phyloP scores from a whole-genome alignment of 2,113 vertebrate species.

The Stigmatopora nigra region DNA sequence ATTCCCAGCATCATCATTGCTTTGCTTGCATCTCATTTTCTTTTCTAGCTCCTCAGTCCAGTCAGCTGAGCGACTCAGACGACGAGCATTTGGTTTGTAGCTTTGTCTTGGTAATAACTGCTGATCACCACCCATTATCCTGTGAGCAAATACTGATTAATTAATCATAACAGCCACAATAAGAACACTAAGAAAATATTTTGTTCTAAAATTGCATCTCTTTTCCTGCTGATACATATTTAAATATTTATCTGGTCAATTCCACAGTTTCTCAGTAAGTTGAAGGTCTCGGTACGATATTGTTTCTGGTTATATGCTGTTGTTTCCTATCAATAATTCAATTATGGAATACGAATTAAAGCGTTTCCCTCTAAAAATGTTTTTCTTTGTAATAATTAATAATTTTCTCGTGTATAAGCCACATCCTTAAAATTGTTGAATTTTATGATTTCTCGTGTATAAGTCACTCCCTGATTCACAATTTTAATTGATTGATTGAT shows the following conservation, averaged over 20 bases:
- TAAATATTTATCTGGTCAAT: neutral
- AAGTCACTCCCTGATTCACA: too few species aligned
- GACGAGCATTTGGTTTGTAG: slow-evolving; percentile 66
- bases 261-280: neutral
- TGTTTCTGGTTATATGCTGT: neutral
- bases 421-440: too few species aligned
- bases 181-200: neutral
- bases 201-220: neutral
- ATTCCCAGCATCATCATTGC: slow-evolving; percentile 40
- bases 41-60: slow-evolving; percentile 78
- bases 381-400: too few species aligned
- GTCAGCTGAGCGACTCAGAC: slow-evolving; percentile 84
- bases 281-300: neutral
- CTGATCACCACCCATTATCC: slow-evolving; percentile 48
- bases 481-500: too few species aligned
- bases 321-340: neutral
- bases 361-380: too few species aligned
- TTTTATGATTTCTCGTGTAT: too few species aligned
- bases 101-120: slow-evolving; percentile 62
- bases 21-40: slow-evolving; percentile 41
- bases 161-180: neutral
- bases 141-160: slow-evolving; percentile 20
- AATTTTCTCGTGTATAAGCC: too few species aligned
- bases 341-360: neutral
- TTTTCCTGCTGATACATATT: neutral